Percentiles rank a stretch among this genome's conserved stretches.
phyloP scores from a whole-genome alignment of 2,888 invertebrate genomes.

The Eupithecia tripunctaria region DNA sequence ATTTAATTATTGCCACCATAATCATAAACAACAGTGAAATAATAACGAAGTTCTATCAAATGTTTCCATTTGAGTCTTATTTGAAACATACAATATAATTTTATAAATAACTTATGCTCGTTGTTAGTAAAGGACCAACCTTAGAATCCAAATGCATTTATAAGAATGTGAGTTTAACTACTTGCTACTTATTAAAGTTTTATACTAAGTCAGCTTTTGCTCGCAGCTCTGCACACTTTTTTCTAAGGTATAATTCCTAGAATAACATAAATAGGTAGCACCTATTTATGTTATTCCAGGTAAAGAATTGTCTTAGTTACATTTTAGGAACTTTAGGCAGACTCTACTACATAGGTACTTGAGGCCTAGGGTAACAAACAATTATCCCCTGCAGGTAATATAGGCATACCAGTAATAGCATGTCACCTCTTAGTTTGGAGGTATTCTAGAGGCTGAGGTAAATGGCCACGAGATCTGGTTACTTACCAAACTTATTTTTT shows the following conservation, averaged over 20 bases:
- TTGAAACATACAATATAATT: not conserved
- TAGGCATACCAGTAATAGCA: not conserved
- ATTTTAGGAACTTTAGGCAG: not conserved
- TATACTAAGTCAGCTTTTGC: not conserved
- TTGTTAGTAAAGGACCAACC: not conserved
- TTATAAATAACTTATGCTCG: not conserved
- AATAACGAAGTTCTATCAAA: constrained; percentile 9
- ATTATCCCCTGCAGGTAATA: not conserved
- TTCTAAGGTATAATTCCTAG: not conserved
- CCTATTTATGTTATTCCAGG: not conserved
- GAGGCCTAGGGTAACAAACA: not conserved
- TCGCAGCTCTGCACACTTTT: not conserved
- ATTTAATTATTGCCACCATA: not conserved
- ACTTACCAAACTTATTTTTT: not conserved
- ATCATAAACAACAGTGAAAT: constrained; percentile 23
- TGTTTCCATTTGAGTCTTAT: not conserved
- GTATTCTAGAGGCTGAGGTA: not conserved
- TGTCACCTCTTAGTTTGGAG: not conserved
- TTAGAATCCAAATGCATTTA: not conserved
- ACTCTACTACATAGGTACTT: not conserved
- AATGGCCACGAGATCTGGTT: not conserved
- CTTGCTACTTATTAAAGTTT: too few relatives aligned
- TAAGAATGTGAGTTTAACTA: not conserved
- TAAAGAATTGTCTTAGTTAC: not conserved
- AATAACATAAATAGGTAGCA: too few relatives aligned